phyloP scores from a whole-genome alignment of 2,797 vertebrate genomes.

The Mus minutoides region DNA sequence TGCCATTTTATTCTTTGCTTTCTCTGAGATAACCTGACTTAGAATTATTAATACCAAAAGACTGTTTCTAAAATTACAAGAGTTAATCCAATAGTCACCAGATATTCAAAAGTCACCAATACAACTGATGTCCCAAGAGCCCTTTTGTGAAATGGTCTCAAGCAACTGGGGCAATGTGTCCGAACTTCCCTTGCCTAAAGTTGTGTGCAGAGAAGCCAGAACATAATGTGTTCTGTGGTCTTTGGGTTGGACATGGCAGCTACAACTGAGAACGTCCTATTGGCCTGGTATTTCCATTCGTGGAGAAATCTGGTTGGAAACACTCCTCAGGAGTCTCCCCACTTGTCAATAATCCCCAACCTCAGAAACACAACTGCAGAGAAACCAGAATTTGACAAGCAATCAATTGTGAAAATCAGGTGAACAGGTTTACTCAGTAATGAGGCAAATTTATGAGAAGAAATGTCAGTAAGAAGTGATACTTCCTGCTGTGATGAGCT shows the following conservation, averaged over 20 bases:
- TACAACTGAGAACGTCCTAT: neutral
- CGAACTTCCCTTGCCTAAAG: neutral
- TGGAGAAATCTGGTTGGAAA: conserved; percentile 16
- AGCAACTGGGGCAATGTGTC: neutral
- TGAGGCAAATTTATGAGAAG: neutral
- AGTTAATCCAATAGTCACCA: neutral
- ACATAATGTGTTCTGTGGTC: neutral
- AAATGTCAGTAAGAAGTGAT: neutral
- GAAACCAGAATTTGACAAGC: neutral
- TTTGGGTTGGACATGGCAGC: neutral
- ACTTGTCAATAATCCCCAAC: neutral
- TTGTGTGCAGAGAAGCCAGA: neutral
- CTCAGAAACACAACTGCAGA: neutral
- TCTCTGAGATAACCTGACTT: conserved; percentile 95
- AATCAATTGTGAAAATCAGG: neutral
- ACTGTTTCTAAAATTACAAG: conserved; percentile 91
- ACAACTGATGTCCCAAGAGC: neutral
- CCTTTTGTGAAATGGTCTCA: neutral
- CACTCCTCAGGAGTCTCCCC: neutral
- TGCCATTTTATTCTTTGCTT: conserved; percentile 96
- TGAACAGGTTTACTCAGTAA: neutral
- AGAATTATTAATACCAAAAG: conserved; percentile 94
- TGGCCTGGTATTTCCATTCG: neutral
- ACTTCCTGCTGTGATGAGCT: neutral
- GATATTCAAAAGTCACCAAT: neutral